Evolutionary conservation across 2,797 vertebrate genomes (phyloP).

Genomic region (Spea hammondii): DNA sequence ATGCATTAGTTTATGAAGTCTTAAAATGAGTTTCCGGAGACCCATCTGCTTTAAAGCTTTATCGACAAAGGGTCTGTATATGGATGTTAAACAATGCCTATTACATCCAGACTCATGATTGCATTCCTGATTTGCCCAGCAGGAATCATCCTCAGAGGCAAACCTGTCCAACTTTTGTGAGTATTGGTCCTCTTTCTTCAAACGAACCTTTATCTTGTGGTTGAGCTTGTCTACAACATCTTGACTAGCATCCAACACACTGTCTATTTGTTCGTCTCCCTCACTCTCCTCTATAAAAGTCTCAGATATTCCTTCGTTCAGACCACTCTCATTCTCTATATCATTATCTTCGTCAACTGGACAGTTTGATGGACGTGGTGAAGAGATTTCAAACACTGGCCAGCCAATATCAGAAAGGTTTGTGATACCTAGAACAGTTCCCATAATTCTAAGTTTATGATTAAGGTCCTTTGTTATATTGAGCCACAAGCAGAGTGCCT

Average conservation of each 20-base stretch:
- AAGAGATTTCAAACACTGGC: constrained; percentile 98
- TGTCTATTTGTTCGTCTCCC: constrained; percentile 67
- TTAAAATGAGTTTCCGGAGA: constrained; percentile 91
- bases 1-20: constrained; percentile 98
- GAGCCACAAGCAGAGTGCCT: constrained; percentile 98
- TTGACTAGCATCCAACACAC: constrained; percentile 54
- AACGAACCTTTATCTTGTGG: constrained; percentile 63
- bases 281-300: constrained; percentile 83
- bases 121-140: constrained; percentile 65
- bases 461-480: constrained; percentile 99
- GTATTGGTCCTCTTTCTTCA: constrained; percentile 66
- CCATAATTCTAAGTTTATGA: constrained; percentile 97
- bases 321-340: constrained; percentile 73
- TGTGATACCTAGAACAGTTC: constrained; percentile 92
- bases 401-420: constrained; percentile 93
- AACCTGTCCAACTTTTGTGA: constrained; percentile 72
- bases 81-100: constrained; percentile 85
- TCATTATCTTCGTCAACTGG: constrained; percentile 76
- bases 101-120: constrained; percentile 65
- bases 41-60: constrained; percentile 99
- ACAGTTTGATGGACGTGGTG: constrained; percentile 84
- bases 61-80: constrained; percentile 98
- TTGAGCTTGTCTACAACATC: constrained; percentile 55
- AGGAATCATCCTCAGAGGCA: constrained; percentile 81
- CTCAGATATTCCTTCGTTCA: constrained; percentile 76